Percentiles rank a stretch among this genome's conserved stretches.
Conservation (phyloP, 2,797 vertebrate species). For the Rallus crepitans region DNA sequence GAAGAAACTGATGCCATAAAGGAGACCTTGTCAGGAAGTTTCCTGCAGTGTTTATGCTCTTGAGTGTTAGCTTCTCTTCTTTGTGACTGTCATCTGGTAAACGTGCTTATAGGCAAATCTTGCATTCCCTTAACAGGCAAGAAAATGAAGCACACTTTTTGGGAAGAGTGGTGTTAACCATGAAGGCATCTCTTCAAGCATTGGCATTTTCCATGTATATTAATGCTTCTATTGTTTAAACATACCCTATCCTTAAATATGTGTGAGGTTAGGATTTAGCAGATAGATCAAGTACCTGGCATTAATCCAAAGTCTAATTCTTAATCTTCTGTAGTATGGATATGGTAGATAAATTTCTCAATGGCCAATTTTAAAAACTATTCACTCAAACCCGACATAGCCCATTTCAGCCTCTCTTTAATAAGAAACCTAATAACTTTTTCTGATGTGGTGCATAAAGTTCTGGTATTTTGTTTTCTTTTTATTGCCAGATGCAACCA, state of each 20-base stretch:
- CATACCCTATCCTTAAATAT: neutral
- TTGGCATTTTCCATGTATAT: neutral
- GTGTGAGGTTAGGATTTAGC: constrained; percentile 5
- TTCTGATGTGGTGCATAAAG: constrained; percentile 62
- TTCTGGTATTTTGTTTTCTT: constrained; percentile 59
- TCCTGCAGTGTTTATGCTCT: neutral
- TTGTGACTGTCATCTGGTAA: neutral
- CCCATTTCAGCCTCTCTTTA: constrained; percentile 54
- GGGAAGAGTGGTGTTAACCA: neutral
- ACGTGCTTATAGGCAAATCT: neutral
- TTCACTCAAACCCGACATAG: constrained; percentile 49
- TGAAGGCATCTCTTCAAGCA: neutral
- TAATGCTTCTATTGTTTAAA: neutral
- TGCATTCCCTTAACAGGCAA: neutral
- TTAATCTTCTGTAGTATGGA: constrained; percentile 50
- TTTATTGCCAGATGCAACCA: constrained; percentile 43
- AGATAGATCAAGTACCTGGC: constrained; percentile 39
- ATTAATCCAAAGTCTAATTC: constrained; percentile 53
- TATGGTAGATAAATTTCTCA: constrained; percentile 64
- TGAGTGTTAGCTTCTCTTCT: neutral
- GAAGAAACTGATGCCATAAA: neutral
- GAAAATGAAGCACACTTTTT: neutral
- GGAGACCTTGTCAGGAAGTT: neutral
- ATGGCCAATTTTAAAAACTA: constrained; percentile 55
- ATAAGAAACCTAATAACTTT: constrained; percentile 63